phyloP scores from a whole-genome alignment of 2,888 invertebrate species.

The Parelbella ahira region DNA sequence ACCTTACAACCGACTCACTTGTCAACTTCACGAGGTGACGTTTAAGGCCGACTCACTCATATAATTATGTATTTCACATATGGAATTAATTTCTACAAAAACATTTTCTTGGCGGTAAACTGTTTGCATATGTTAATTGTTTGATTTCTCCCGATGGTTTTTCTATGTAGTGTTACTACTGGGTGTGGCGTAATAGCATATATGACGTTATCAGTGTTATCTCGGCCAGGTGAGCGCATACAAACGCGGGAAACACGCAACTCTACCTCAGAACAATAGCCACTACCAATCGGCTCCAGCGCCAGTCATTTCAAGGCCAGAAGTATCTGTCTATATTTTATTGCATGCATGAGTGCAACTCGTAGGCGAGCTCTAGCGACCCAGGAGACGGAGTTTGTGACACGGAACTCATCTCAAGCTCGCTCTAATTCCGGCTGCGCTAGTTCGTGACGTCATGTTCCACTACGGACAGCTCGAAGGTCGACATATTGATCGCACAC shows the following conservation, averaged over 20 bases:
- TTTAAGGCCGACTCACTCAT: too few relatives aligned
- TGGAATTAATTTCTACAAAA: too few relatives aligned
- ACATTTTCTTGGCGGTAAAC: too few relatives aligned
- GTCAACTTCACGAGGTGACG: too few relatives aligned
- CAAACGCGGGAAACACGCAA: constrained; percentile 20
- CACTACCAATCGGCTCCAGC: background rate
- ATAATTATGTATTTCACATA: too few relatives aligned
- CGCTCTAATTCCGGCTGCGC: constrained; percentile 54
- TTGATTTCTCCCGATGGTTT: too few relatives aligned
- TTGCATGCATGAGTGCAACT: background rate
- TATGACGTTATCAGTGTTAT: constrained; percentile 7
- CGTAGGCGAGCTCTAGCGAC: too few relatives aligned
- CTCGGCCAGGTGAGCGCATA: constrained; percentile 4
- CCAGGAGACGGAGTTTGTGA: constrained; percentile 51
- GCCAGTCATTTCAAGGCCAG: background rate
- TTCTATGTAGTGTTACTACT: too few relatives aligned
- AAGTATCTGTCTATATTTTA: background rate
- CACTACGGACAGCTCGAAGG: constrained; percentile 62
- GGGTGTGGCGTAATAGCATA: too few relatives aligned
- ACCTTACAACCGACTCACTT: too few relatives aligned
- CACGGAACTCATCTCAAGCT: constrained; percentile 61
- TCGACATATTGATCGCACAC: constrained; percentile 71
- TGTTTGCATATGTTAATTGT: too few relatives aligned
- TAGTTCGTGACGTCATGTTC: constrained; percentile 69
- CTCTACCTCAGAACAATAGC: constrained; percentile 17